Percentiles rank a stretch among this genome's conserved stretches.
These are phyloP conservation scores for Cataglyphis hispanica DNA, from an alignment of 1,140 invertebrate genomes.

Conservation along the genomic window DNA sequence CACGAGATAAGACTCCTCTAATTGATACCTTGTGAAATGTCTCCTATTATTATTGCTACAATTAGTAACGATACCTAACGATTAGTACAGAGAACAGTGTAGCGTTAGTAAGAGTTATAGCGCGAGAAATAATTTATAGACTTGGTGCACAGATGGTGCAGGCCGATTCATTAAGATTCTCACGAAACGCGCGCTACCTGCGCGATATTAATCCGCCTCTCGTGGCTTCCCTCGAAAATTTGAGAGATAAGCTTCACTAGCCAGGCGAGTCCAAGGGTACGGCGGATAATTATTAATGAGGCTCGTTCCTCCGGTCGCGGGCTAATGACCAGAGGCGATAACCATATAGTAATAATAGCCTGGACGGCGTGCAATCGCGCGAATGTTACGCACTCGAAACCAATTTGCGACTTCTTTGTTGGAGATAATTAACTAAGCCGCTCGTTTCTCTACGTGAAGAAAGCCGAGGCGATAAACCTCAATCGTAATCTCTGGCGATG, in stretches of 20 bases:
- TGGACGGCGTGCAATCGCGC: constrained; percentile 13
- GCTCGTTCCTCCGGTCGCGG: constrained; percentile 31
- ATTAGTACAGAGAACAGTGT: constrained; percentile 26
- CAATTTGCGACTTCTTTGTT: constrained; percentile 58
- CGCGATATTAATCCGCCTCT: constrained; percentile 59
- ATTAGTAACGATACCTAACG: constrained; percentile 54
- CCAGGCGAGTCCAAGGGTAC: constrained; percentile 53
- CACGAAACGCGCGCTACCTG: constrained; percentile 61
- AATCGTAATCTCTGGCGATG: background rate
- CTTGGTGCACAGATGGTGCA: constrained; percentile 25
- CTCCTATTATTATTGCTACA: constrained; percentile 41
- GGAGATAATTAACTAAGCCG: constrained; percentile 48
- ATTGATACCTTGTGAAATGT: constrained; percentile 42
- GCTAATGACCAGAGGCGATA: constrained; percentile 68
- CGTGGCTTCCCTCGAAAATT: constrained; percentile 44
- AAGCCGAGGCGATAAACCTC: background rate
- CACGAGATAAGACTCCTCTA: background rate
- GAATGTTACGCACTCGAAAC: constrained; percentile 26
- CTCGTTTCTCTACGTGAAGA: background rate
- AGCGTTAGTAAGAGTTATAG: constrained; percentile 50
- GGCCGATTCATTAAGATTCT: constrained; percentile 61
- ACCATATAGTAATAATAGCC: constrained; percentile 64
- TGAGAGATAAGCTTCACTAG: constrained; percentile 50
- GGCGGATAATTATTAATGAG: constrained; percentile 66
- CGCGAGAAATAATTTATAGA: constrained; percentile 48